phyloP scores from a whole-genome alignment of 2,113 vertebrate species.

The Amphiprion ocellaris region DNA sequence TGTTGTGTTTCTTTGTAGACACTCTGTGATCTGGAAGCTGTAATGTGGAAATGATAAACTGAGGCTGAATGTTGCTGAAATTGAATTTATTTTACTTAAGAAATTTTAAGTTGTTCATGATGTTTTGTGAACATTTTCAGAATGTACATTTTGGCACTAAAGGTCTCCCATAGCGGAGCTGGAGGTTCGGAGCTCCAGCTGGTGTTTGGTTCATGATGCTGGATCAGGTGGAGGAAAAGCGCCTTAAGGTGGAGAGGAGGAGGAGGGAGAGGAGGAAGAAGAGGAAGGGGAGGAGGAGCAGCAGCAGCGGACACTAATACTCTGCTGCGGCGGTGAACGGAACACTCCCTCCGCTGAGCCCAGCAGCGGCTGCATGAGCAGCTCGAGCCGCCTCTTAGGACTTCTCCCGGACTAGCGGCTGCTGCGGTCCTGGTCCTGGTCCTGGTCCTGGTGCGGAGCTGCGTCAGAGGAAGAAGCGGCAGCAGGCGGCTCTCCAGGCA shows the following conservation, averaged over 20 bases:
- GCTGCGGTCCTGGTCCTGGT: not conserved
- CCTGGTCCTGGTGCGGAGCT: not conserved
- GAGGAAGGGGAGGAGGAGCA: not conserved
- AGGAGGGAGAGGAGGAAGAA: too few relatives aligned
- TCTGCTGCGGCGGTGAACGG: conserved; percentile 17
- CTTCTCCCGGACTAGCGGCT: not conserved
- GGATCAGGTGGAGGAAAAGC: conserved; percentile 62
- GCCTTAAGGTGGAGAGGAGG: not conserved
- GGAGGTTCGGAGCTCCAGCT: conserved; percentile 32
- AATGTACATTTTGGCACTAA: too few relatives aligned
- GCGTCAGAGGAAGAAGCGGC: not conserved
- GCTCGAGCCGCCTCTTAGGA: not conserved
- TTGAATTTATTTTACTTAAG: too few relatives aligned
- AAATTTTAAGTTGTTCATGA: too few relatives aligned
- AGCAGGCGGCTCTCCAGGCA: not conserved
- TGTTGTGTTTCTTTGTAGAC: too few relatives aligned
- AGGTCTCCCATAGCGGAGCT: not conserved
- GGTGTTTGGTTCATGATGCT: conserved; percentile 47
- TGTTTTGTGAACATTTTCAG: too few relatives aligned
- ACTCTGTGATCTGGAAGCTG: too few relatives aligned
- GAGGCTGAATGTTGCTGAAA: too few relatives aligned
- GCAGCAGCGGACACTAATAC: not conserved
- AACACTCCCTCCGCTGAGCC: not conserved
- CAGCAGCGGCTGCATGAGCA: not conserved
- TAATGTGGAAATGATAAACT: too few relatives aligned